phyloP scores from a whole-genome alignment of 2,113 vertebrate genomes.

The Ochotona princeps region DNA sequence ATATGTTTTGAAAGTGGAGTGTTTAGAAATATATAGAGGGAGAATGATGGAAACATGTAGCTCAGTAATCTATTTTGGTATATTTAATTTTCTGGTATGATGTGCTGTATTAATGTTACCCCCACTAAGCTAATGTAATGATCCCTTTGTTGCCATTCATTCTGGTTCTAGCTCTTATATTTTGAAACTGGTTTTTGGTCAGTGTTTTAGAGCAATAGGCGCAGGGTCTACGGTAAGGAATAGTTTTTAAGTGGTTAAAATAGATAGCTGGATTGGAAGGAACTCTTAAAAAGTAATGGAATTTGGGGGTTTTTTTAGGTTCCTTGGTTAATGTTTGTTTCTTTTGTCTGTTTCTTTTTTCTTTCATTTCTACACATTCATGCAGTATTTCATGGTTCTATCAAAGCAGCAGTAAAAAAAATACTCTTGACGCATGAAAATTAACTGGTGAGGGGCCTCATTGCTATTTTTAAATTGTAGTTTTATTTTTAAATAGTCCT shows the following conservation, averaged over 20 bases:
- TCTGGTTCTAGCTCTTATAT: conserved; percentile 83
- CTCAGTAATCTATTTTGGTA: conserved; percentile 24
- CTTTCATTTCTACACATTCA: conserved; percentile 93
- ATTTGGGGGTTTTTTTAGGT: conserved; percentile 87
- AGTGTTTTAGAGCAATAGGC: conserved; percentile 86
- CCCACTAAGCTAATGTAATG: conserved; percentile 81
- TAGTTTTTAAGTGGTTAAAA: conserved; percentile 83
- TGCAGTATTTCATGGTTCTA: conserved; percentile 94
- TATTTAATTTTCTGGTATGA: conserved; percentile 77
- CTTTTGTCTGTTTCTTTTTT: conserved; percentile 93
- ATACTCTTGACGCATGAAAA: conserved; percentile 93
- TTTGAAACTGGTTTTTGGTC: conserved; percentile 86
- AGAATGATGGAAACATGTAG: conserved; percentile 34
- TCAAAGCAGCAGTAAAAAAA: conserved; percentile 92
- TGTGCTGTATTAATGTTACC: conserved; percentile 84
- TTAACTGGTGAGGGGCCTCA: conserved; percentile 93
- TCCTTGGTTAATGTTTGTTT: conserved; percentile 93
- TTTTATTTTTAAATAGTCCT: conserved; percentile 87
- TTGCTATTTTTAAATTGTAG: conserved; percentile 90
- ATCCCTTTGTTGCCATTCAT: conserved; percentile 76
- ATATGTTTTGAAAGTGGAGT: conserved; percentile 50
- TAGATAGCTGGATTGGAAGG: conserved; percentile 86
- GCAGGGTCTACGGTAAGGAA: conserved; percentile 88
- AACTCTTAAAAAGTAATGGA: conserved; percentile 85
- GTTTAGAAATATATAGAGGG: background rate